A percentile compares a stretch with the other conserved stretches of the same genome.
Evolutionary conservation across 2,113 vertebrate species (phyloP).

Genomic region (Opisthocomus hoazin): DNA sequence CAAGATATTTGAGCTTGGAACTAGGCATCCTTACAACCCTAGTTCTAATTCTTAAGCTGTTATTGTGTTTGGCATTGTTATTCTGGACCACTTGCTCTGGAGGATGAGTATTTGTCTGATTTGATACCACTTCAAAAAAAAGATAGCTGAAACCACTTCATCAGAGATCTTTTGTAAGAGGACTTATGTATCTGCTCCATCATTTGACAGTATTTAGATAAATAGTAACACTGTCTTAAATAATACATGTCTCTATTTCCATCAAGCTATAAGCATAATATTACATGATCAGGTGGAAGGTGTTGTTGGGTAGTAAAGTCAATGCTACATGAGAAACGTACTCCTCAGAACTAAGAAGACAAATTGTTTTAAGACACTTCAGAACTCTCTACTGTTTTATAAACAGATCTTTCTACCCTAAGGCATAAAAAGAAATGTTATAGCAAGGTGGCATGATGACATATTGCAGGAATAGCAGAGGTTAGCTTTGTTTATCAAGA

Average conservation of each 20-base stretch:
- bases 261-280: not conserved
- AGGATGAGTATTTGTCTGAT: not conserved
- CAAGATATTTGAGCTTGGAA: not conserved
- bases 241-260: not conserved
- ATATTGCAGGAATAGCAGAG: not conserved
- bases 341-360: not conserved
- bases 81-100: not conserved
- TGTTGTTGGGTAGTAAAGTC: not conserved
- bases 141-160: not conserved
- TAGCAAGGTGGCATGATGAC: not conserved
- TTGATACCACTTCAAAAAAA: not conserved
- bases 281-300: not conserved
- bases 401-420: not conserved
- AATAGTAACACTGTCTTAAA: not conserved
- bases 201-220: not conserved
- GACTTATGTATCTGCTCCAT: not conserved
- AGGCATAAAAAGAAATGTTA: fast-evolving
- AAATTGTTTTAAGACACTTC: not conserved
- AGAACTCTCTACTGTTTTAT: not conserved
- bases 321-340: not conserved
- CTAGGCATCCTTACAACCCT: not conserved
- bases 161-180: not conserved
- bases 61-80: not conserved
- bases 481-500: not conserved
- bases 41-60: not conserved